Conservation (phyloP, 1,140 invertebrate genomes). For the Bombus pascuorum region DNA sequence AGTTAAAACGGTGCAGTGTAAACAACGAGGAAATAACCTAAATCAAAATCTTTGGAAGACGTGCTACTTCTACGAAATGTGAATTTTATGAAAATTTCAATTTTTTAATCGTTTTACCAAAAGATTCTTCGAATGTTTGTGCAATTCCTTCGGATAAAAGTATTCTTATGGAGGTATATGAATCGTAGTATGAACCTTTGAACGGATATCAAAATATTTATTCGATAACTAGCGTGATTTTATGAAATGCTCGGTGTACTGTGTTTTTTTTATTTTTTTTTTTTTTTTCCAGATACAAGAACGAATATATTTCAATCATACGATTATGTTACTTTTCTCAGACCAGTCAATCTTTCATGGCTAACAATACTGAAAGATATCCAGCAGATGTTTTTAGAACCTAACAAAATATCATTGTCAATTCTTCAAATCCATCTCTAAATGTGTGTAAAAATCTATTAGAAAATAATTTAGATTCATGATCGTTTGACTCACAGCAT, state of each 20-base stretch:
- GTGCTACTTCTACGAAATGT: too few species aligned
- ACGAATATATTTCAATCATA: neutral
- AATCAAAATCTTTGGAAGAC: too few species aligned
- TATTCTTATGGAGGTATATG: too few species aligned
- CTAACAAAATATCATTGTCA: constrained; percentile 36
- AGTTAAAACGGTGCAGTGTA: too few species aligned
- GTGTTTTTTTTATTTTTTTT: neutral
- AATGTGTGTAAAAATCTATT: too few species aligned
- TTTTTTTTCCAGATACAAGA: neutral
- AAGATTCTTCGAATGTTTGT: too few species aligned
- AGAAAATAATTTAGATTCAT: accelerated
- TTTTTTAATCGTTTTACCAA: too few species aligned
- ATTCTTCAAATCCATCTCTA: neutral
- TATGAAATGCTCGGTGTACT: neutral
- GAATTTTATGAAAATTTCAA: too few species aligned
- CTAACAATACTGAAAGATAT: constrained; percentile 64
- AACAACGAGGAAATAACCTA: too few species aligned
- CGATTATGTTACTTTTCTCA: neutral
- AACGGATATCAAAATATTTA: too few species aligned
- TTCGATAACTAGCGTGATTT: neutral
- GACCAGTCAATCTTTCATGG: constrained; percentile 49
- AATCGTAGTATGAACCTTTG: too few species aligned
- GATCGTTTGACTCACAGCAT: constrained; percentile 39
- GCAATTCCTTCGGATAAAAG: too few species aligned
- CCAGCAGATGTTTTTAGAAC: constrained; percentile 61